These are phyloP conservation scores for Thomomys bottae DNA, from an alignment of 2,113 vertebrate species.

Conservation along the genomic window DNA sequence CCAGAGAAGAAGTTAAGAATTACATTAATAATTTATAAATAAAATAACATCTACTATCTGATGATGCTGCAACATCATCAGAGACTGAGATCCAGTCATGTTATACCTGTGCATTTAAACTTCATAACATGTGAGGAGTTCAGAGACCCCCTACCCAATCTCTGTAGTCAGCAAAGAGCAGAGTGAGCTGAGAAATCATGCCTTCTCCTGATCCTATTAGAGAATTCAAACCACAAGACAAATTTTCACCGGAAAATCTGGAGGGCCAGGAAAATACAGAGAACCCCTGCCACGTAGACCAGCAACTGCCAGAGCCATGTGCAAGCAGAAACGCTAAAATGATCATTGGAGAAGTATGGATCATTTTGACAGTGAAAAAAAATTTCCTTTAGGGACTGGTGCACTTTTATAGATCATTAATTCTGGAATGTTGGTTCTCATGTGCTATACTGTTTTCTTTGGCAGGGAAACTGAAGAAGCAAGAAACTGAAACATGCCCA, in stretches of 20 bases:
- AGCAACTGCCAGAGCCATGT: not conserved
- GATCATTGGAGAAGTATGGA: not conserved
- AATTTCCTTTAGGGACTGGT: not conserved
- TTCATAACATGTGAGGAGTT: not conserved
- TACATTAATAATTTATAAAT: not conserved
- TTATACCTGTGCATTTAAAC: not conserved
- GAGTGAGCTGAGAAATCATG: not conserved
- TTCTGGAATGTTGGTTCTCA: not conserved
- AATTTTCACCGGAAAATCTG: not conserved
- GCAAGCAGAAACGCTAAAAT: not conserved
- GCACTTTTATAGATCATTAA: not conserved
- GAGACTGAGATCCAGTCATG: not conserved
- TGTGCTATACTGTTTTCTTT: not conserved
- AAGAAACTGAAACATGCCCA: not conserved
- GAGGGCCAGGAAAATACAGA: not conserved
- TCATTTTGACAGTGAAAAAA: not conserved
- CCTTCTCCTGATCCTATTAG: not conserved
- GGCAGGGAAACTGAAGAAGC: not conserved
- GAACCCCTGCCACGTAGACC: not conserved
- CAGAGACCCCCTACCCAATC: rapidly evolving
- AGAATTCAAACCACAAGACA: not conserved
- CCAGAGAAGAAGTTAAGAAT: not conserved
- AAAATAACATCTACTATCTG: not conserved
- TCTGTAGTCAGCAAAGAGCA: not conserved
- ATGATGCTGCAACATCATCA: not conserved